These are phyloP conservation scores for Antheraea assamensis DNA, from an alignment of 2,888 invertebrate genomes.

Conservation along the genomic window DNA sequence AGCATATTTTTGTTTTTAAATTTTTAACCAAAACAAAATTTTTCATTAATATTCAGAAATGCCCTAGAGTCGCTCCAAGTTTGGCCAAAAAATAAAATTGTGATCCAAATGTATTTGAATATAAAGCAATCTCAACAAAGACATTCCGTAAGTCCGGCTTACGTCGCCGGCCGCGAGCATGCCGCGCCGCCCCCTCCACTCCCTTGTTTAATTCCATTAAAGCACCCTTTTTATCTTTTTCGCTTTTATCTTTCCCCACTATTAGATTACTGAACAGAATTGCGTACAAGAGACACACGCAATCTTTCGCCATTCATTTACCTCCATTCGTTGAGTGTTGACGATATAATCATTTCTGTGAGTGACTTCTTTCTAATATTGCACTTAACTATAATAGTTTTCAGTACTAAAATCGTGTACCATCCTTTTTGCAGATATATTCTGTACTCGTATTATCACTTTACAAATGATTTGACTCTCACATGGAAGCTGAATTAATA, in stretches of 20 bases:
- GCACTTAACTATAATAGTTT: not conserved
- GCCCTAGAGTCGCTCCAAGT: constrained; percentile 13
- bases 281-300: constrained; percentile 76
- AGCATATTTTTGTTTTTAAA: not conserved
- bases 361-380: not conserved
- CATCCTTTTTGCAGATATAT: not conserved
- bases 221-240: constrained; percentile 79
- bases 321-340: constrained; percentile 57
- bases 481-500: not conserved
- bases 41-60: constrained; percentile 14
- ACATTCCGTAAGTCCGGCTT: constrained; percentile 76
- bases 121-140: constrained; percentile 68
- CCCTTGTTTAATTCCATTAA: constrained; percentile 81
- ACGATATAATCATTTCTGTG: constrained; percentile 37
- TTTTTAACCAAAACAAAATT: not conserved
- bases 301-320: constrained; percentile 67
- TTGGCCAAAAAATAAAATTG: constrained; percentile 21
- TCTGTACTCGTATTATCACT: not conserved
- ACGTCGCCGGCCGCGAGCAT: constrained; percentile 50
- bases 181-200: constrained; percentile 41
- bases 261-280: constrained; percentile 79
- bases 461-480: not conserved
- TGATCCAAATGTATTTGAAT: constrained; percentile 48
- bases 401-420: not conserved
- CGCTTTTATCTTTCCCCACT: constrained; percentile 77